phyloP scores from a whole-genome alignment of 2,888 invertebrate species.

The Trimorus sp. region DNA sequence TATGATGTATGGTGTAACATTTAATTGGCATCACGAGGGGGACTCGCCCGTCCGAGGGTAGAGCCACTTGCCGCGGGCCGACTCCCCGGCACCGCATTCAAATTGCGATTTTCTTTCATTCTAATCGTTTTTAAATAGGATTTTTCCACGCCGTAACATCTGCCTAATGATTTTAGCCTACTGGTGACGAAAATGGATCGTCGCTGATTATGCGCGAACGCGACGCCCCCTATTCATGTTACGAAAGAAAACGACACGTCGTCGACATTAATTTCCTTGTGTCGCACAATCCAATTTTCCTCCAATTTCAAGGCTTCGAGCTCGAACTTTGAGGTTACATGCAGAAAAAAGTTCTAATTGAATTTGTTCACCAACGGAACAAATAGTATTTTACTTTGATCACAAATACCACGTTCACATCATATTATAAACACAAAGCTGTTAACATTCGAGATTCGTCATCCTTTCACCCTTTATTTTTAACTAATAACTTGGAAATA shows the following conservation, averaged over 20 bases:
- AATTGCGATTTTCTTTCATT: slow-evolving; percentile 51
- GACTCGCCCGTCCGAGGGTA: slow-evolving; percentile 16
- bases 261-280: neutral
- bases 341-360: too few species aligned
- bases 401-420: too few species aligned
- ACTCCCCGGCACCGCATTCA: slow-evolving; percentile 49
- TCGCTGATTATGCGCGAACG: neutral
- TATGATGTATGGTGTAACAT: slow-evolving; percentile 62
- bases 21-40: slow-evolving; percentile 60
- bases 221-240: too few species aligned
- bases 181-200: slow-evolving; percentile 40
- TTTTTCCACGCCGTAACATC: slow-evolving; percentile 51
- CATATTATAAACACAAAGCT: too few species aligned
- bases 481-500: too few species aligned
- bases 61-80: slow-evolving; percentile 29
- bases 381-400: too few species aligned
- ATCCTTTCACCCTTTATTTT: too few species aligned
- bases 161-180: slow-evolving; percentile 48
- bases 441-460: too few species aligned
- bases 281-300: too few species aligned
- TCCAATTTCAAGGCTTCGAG: too few species aligned
- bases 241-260: neutral
- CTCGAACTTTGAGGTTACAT: too few species aligned
- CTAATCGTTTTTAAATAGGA: slow-evolving; percentile 62
- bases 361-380: too few species aligned